phyloP scores from a whole-genome alignment of 2,888 invertebrate genomes.

The Orgyia antiqua region DNA sequence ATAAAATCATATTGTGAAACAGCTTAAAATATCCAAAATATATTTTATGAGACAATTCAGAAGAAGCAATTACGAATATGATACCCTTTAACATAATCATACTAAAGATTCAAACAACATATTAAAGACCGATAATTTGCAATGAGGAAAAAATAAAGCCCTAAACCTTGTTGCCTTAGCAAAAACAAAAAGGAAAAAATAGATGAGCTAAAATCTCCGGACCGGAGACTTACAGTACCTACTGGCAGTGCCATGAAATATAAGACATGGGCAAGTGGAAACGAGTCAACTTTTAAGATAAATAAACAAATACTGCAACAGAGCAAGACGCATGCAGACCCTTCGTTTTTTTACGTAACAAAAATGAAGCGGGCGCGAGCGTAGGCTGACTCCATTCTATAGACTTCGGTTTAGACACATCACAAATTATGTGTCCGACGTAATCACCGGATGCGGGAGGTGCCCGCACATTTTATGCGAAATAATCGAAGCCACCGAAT shows the following conservation, averaged over 20 bases:
- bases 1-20: too few relatives aligned
- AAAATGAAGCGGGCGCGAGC: constrained; percentile 53
- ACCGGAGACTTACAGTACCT: constrained; percentile 26
- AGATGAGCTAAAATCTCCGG: constrained; percentile 47
- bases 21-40: constrained; percentile 6
- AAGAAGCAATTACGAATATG: too few relatives aligned
- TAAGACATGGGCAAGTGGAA: constrained; percentile 68
- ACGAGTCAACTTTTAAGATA: constrained; percentile 57
- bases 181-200: constrained; percentile 39
- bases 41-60: constrained; percentile 17
- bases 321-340: constrained; percentile 18
- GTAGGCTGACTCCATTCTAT: constrained; percentile 38
- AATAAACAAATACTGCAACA: constrained; percentile 45
- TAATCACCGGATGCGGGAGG: constrained; percentile 78
- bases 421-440: constrained; percentile 68
- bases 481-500: constrained; percentile 77
- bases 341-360: constrained; percentile 66
- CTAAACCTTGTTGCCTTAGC: constrained; percentile 33
- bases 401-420: constrained; percentile 65
- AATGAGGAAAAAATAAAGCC: constrained; percentile 27
- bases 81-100: constrained; percentile 12
- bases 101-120: constrained; percentile 17
- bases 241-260: constrained; percentile 40
- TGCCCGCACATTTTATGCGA: constrained; percentile 73
- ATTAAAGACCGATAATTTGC: constrained; percentile 31